phyloP scores from a whole-genome alignment of 2,113 vertebrate genomes.

The Onychostoma macrolepis region DNA sequence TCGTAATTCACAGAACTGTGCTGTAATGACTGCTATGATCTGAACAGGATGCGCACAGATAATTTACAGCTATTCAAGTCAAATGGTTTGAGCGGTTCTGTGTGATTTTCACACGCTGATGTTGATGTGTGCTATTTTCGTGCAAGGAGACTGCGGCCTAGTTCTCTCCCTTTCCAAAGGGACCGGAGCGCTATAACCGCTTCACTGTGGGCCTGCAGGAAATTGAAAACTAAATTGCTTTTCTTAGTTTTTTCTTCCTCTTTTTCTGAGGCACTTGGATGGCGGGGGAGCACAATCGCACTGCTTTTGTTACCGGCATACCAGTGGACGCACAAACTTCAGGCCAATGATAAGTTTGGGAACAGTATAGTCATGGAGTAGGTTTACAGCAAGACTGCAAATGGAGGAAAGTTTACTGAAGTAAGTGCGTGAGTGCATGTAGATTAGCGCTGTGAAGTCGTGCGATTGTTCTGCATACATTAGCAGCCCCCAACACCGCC shows the following conservation, averaged over 20 bases:
- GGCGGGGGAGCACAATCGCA: conserved; percentile 18
- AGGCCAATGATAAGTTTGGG: conserved; percentile 9
- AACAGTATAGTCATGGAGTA: not conserved
- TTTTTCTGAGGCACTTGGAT: conserved; percentile 57
- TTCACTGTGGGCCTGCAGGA: conserved; percentile 75
- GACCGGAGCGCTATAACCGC: conserved; percentile 72
- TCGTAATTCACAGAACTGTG: not conserved
- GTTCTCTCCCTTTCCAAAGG: conserved; percentile 63
- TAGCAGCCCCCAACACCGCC: not conserved
- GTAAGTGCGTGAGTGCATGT: conserved; percentile 15
- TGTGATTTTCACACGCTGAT: conserved; percentile 4
- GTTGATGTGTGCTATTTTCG: conserved; percentile 70
- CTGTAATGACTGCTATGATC: conserved; percentile 17
- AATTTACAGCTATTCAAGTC: conserved; percentile 1
- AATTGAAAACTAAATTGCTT: conserved; percentile 79
- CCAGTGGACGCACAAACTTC: conserved; percentile 15
- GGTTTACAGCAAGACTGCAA: conserved; percentile 23
- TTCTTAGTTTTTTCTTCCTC: conserved; percentile 65
- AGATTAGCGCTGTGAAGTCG: conserved; percentile 4
- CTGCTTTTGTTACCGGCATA: conserved; percentile 42
- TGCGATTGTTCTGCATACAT: conserved; percentile 29
- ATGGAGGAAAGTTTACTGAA: not conserved
- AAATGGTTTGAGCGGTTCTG: not conserved
- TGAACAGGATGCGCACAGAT: conserved; percentile 18
- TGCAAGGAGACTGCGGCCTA: conserved; percentile 76